Percentiles rank a stretch among this genome's conserved stretches.
Evolutionary conservation across 2,113 vertebrate species (phyloP).

Genomic region (Hystrix cristata): DNA sequence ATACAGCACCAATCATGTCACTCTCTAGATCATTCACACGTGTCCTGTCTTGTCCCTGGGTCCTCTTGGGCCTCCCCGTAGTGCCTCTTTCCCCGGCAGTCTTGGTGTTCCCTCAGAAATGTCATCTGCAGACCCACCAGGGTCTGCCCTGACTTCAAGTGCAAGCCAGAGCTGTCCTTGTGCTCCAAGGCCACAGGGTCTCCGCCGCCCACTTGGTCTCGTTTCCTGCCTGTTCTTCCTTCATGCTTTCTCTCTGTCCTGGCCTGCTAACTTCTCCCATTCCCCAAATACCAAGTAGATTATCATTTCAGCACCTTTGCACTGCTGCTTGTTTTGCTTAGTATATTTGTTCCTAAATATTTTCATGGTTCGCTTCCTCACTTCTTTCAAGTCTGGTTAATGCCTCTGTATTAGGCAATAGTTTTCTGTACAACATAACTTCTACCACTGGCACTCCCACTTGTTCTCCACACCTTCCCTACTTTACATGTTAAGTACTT

Average conservation of each 20-base stretch:
- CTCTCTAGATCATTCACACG: not conserved
- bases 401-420: not conserved
- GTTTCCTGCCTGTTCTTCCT: not conserved
- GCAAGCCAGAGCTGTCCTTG: not conserved
- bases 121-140: not conserved
- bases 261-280: not conserved
- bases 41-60: not conserved
- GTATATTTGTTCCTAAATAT: not conserved
- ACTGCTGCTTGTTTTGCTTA: not conserved
- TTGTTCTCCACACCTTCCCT: not conserved
- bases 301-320: not conserved
- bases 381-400: not conserved
- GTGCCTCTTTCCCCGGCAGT: not conserved
- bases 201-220: fast-evolving
- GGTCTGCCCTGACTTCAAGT: not conserved
- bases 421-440: not conserved
- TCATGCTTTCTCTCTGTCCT: fast-evolving
- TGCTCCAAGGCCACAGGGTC: not conserved
- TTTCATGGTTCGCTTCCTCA: not conserved
- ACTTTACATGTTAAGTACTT: not conserved
- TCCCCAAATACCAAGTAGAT: not conserved
- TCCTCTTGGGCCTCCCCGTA: not conserved
- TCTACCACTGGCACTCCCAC: not conserved
- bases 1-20: not conserved
- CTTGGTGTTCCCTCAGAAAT: not conserved